Evolutionary conservation across 2,888 invertebrate genomes (phyloP), one percentile per base, ranked within the genome.

Genomic region (Euplagia quadripunctaria): DNA sequence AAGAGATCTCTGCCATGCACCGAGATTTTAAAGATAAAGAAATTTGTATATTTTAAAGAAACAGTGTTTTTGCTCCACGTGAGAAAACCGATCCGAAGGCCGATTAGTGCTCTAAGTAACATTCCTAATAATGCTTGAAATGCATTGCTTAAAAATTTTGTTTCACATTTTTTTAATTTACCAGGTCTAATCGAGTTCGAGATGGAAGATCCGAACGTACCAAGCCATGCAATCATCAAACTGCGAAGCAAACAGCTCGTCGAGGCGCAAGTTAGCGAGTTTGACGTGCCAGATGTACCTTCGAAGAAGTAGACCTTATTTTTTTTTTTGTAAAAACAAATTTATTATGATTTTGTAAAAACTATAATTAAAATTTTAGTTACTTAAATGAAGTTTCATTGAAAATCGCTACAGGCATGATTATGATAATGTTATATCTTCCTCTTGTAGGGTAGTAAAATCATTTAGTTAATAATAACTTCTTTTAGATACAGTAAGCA

Each of bases 221-320:
- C 96, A 0, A 95, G 96, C 52, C 94, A 97, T 74, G 91, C 92
- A 1, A 87, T 96, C 1, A 87, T 97, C 6, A 97, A 97, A 81
- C 84, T 95, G 16, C 92, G 94, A 46, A 97, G 97, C 82, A 96
- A 94, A 85, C 96, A 96, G 79, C 85, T 96, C 6, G 95, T 96
- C 0, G 96, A 97, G 51, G 93, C 94, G 4, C 90, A 94, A 89
- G 94, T 96, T 80, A 96, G 95, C 87, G 96, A 96, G 84, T 96
- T 96, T 52, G 96, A 96, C 66, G 94, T 95, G 6, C 93, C 93
- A 0, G 93, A 90, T 31, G 80, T 79, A 11, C 86, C 85, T 0
- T 68, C 81, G 43, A 93, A 92, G 86, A 92, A 92, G 77, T 93
- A 78, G 81, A 55, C n/a, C n/a, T n/a, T n/a, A 46, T 8, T 14